Evolutionary conservation across 2,888 invertebrate genomes (phyloP), one percentile per base, ranked within the genome.

Genomic region (Tetragnatha montana): DNA sequence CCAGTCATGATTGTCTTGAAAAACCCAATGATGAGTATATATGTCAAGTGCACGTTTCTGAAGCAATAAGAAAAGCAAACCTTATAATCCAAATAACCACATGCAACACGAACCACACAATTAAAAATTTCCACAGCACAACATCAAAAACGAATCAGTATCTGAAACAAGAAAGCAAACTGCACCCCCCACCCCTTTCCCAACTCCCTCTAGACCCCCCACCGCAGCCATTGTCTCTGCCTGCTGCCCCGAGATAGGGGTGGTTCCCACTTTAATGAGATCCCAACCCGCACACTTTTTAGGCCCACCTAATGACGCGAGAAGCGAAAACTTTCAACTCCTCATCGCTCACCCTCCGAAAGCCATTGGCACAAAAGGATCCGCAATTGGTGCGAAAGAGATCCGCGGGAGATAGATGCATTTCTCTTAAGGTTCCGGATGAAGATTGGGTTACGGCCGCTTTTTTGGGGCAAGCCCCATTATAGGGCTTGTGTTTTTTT

Each of bases 261-360:
- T 35, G n/a, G n/a, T n/a, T n/a, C n/a, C n/a, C n/a, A n/a, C n/a
- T n/a, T n/a, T n/a, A n/a, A n/a, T n/a, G n/a, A 79, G 51, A 80
- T 35, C 79, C 35, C 14, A n/a, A 19, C 35, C 60, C 60, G n/a
- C 80, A 47, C 60, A 51, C 82, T 51, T 50, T 14, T n/a, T 35
- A 47, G 14, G 47, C 60, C 12, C 60, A 60, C 80, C 80, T 86
- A 86, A 86, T 86, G 86, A 86, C 80, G 86, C 74, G 80, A 68
- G 68, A 73, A 86, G 35, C 35, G 74, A 74, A 80, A 86, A 86
- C 86, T 86, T 86, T 86, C 80, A 86, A 86, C 86, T 86, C 71
- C 60, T 71, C 47, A 74, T 73, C 68, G 80, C 70, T 84, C 70
- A 84, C 69, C 73, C n/a, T 19, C 19, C 49, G 50, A 60, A 76